phyloP scores from a whole-genome alignment of 2,888 invertebrate species.

The Dasysyrphus albostriatus region DNA sequence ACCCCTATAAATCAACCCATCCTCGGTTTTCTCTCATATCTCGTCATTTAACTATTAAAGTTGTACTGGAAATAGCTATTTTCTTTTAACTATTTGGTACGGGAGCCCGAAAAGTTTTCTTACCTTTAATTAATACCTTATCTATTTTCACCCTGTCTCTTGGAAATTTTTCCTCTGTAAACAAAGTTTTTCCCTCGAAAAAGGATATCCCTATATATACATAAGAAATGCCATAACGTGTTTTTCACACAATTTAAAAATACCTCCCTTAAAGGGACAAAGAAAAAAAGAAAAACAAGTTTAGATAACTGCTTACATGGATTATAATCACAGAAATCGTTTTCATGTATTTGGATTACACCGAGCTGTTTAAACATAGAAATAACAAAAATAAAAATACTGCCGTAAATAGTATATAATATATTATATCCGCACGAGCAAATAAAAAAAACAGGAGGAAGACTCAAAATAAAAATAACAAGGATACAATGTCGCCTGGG shows the following conservation, averaged over 20 bases:
- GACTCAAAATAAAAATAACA: slow-evolving; percentile 65
- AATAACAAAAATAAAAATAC: slow-evolving; percentile 24
- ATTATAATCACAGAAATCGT: slow-evolving; percentile 65
- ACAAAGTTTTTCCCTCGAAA: slow-evolving; percentile 34
- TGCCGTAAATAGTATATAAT: not conserved
- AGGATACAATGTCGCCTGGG: slow-evolving; percentile 72
- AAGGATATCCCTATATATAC: slow-evolving; percentile 25
- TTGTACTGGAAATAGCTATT: slow-evolving; percentile 35
- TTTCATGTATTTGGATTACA: slow-evolving; percentile 62
- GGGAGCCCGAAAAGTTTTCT: slow-evolving; percentile 36
- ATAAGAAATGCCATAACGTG: slow-evolving; percentile 1
- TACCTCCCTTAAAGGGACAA: slow-evolving; percentile 14
- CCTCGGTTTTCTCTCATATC: not conserved
- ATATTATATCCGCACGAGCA: not conserved
- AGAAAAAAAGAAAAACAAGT: slow-evolving; percentile 23
- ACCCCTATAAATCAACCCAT: slow-evolving; percentile 25
- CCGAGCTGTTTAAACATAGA: slow-evolving; percentile 43
- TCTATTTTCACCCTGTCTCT: not conserved
- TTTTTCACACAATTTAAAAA: slow-evolving; percentile 31
- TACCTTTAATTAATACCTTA: slow-evolving; percentile 54
- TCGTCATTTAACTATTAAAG: slow-evolving; percentile 40
- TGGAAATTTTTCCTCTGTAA: slow-evolving; percentile 3
- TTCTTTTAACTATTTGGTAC: not conserved
- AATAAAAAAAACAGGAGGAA: slow-evolving; percentile 47
- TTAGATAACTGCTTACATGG: slow-evolving; percentile 58